phyloP scores from a whole-genome alignment of 1,140 invertebrate species.

The Nasonia longicornis region DNA sequence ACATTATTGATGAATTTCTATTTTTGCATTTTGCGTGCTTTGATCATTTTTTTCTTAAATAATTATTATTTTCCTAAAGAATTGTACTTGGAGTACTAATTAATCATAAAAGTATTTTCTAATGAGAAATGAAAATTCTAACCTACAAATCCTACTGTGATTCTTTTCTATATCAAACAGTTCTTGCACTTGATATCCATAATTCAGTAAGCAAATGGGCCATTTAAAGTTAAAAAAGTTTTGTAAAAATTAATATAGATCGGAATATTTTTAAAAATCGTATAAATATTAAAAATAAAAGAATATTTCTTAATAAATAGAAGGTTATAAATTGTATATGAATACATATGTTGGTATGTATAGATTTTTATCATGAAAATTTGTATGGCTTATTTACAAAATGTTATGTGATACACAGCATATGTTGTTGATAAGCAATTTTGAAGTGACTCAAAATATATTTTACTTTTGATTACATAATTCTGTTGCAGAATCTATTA shows the following conservation, averaged over 20 bases:
- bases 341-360: neutral
- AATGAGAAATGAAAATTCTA: neutral
- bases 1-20: too few relatives aligned
- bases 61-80: too few relatives aligned
- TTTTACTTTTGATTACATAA: neutral
- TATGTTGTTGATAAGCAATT: neutral
- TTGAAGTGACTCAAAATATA: neutral
- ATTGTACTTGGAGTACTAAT: too few relatives aligned
- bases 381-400: neutral
- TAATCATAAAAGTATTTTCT: neutral
- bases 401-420: neutral
- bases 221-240: too few relatives aligned
- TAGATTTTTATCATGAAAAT: neutral
- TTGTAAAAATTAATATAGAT: too few relatives aligned
- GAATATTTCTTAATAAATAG: too few relatives aligned
- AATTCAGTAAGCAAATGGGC: neutral
- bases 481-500: neutral
- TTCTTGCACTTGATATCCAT: neutral
- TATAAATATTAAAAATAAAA: conserved; percentile 1
- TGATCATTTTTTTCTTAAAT: too few relatives aligned
- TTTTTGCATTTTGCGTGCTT: too few relatives aligned
- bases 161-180: neutral
- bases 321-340: neutral
- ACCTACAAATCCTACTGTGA: conserved; percentile 13
- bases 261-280: neutral